These are phyloP conservation scores for Fregetta grallaria DNA, from an alignment of 2,113 vertebrate species.

Conservation along the genomic window DNA sequence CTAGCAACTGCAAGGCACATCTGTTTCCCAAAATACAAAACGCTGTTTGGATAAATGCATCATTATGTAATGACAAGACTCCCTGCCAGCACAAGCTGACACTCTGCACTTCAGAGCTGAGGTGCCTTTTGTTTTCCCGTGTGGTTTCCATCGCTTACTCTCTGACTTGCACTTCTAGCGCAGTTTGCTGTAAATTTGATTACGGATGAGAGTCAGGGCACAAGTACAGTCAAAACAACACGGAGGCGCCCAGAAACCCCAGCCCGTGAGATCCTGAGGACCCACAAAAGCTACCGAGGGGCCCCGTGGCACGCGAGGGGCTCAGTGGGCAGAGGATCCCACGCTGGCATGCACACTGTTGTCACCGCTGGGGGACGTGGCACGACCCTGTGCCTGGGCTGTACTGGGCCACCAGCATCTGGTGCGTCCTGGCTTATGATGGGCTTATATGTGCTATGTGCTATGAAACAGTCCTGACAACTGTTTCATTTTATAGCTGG, in stretches of 20 bases:
- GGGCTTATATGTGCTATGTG: no score
- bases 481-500: background rate
- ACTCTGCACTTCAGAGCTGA: background rate
- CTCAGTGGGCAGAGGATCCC: background rate
- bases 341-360: background rate
- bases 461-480: background rate
- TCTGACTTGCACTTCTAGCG: background rate
- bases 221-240: background rate
- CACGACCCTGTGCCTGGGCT: background rate
- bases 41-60: background rate
- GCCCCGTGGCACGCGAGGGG: rapidly evolving
- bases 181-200: background rate
- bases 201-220: background rate
- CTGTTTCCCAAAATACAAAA: slow-evolving; percentile 46
- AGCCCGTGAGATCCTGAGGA: background rate
- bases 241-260: background rate
- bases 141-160: background rate
- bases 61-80: slow-evolving; percentile 3
- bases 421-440: background rate
- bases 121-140: background rate
- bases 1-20: slow-evolving; percentile 58
- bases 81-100: slow-evolving; percentile 23
- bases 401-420: background rate
- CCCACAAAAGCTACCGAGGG: background rate
- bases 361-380: rapidly evolving